Base-by-base conservation (phyloP, 2,888 invertebrate species). In the Macaria liturata region DNA sequence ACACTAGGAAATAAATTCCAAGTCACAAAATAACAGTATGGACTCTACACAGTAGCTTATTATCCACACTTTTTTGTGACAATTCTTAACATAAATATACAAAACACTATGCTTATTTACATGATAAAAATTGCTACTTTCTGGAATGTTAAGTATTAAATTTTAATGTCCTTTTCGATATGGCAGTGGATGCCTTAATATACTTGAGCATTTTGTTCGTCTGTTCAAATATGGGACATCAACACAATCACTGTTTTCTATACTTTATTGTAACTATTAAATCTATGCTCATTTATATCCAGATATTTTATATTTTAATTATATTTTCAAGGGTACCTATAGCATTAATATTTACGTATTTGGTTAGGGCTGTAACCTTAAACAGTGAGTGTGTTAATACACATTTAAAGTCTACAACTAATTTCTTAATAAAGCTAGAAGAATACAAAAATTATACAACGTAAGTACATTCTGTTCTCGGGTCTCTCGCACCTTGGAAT, bases 381-480 rank as follows among this genome's bases (percentile, higher is more conserved):
- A 91, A 91, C 91, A 91, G 91, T 91, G 90, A 91, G 81, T 90
- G 91, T 91, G 91, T 91, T 91, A 91, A 91, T 91, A 84, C 83
- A 88, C 84, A 77, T 83, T 77, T 70, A 74, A 72, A 70, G 54
- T 68, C 71, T 75, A 74, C 73, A 73, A 75, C 74, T 80, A 81
- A 72, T 67, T 79, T 37, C 46, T 56, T 76, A 75, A 80, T 90
- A 87, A 88, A 89, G 82, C 88, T 90, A 89, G 77, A 69, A 81
- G 83, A 88, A 83, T 88, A 86, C 81, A 83, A 82, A 75, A 62
- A 79, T 82, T 81, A 78, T 77, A 76, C 70, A 74, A 42, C 46
- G 39, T 59, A 59, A 59, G 52, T 62, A 62, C 46, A 57, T 60
- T 43, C 42, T 40, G 42, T 42, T 49, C 55, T 61, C 59, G 60